phyloP scores from a whole-genome alignment of 1,140 invertebrate species.

The Octopus sinensis region DNA sequence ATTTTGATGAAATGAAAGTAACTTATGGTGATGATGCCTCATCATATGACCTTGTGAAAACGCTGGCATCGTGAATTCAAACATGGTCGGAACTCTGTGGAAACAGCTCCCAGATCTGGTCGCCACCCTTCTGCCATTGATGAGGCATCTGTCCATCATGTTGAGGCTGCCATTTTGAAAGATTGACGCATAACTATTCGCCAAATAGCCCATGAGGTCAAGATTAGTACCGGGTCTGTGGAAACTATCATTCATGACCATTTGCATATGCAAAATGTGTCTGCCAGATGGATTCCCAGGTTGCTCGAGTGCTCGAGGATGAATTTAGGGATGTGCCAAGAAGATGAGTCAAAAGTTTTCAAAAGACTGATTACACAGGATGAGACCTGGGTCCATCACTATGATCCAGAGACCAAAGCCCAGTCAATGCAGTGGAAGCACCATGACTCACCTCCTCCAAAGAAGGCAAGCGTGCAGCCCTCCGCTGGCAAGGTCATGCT shows the following conservation, averaged over 20 bases:
- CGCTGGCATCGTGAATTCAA: too few relatives aligned
- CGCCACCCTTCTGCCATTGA: conserved; percentile 6
- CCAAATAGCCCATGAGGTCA: conserved; percentile 4
- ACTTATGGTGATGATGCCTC: too few relatives aligned
- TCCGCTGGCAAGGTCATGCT: conserved; percentile 8
- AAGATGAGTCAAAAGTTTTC: conserved; percentile 6
- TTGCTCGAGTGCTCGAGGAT: conserved; percentile 10
- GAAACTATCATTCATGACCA: conserved; percentile 9
- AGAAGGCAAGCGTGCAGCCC: background rate
- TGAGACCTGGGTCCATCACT: background rate
- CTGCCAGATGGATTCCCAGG: conserved; percentile 7
- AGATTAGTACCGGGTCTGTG: conserved; percentile 3
- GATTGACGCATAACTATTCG: background rate
- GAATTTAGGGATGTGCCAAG: conserved; percentile 5
- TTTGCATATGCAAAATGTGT: conserved; percentile 3
- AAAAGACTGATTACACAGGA: conserved; percentile 8
- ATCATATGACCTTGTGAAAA: too few relatives aligned
- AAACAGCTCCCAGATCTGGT: conserved; percentile 1
- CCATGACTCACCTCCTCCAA: background rate
- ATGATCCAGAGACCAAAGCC: conserved; percentile 5
- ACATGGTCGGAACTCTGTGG: too few relatives aligned
- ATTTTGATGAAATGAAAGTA: too few relatives aligned
- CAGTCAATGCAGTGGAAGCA: conserved; percentile 6
- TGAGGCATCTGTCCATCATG: conserved; percentile 8
- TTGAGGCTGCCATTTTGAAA: background rate